phyloP scores from a whole-genome alignment of 2,797 vertebrate genomes.

The Pipistrellus nathusii region DNA sequence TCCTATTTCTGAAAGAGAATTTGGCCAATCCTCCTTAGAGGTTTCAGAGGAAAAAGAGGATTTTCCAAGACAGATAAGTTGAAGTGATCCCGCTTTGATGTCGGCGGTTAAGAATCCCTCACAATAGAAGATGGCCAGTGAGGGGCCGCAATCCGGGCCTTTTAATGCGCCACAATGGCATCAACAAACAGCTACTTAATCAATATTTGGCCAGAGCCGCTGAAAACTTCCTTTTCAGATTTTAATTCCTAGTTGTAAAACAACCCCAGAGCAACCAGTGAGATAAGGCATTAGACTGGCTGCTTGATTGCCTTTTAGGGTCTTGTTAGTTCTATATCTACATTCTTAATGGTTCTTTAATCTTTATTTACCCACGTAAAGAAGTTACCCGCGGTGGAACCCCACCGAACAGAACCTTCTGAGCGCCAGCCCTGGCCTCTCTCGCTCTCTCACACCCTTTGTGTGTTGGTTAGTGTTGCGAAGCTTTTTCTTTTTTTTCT shows the following conservation, averaged over 20 bases:
- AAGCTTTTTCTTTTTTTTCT: slow-evolving; percentile 54
- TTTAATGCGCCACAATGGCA: slow-evolving; percentile 93
- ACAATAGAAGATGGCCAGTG: slow-evolving; percentile 94
- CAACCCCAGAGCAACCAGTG: slow-evolving; percentile 87
- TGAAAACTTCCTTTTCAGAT: slow-evolving; percentile 98
- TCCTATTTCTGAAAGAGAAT: slow-evolving; percentile 86
- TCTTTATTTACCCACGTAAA: slow-evolving; percentile 83
- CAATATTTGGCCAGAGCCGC: slow-evolving; percentile 98
- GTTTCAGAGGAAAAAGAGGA: slow-evolving; percentile 87
- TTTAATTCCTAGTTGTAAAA: slow-evolving; percentile 98
- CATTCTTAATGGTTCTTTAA: slow-evolving; percentile 83
- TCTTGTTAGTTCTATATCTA: slow-evolving; percentile 84
- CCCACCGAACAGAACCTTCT: slow-evolving; percentile 61
- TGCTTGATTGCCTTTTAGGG: slow-evolving; percentile 89
- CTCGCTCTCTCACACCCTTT: neutral
- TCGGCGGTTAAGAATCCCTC: slow-evolving; percentile 93
- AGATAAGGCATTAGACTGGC: slow-evolving; percentile 89
- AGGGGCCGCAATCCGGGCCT: slow-evolving; percentile 93
- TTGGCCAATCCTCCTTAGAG: slow-evolving; percentile 85
- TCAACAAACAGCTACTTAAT: slow-evolving; percentile 99
- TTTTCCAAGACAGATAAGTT: slow-evolving; percentile 99
- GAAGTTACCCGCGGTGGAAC: slow-evolving; percentile 80
- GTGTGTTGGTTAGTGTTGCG: neutral
- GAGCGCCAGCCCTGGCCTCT: slow-evolving; percentile 46
- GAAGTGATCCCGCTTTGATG: slow-evolving; percentile 98